These are phyloP conservation scores for Actinostola sp. DNA, from an alignment of 92 coral and sea anemone genomes.

Conservation along the genomic window DNA sequence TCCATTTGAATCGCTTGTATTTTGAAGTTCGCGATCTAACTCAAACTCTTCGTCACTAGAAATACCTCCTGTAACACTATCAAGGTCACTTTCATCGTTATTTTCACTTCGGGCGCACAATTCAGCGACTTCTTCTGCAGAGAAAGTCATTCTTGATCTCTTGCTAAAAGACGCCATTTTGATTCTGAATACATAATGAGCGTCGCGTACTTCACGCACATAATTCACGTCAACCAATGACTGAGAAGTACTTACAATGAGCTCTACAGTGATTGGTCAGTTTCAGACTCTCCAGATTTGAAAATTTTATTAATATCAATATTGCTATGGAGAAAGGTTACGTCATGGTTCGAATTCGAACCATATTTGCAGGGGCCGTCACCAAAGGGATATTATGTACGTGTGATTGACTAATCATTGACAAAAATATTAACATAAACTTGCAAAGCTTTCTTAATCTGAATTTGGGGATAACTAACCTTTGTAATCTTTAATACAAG, in stretches of 20 bases:
- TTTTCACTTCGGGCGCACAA: not conserved
- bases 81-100: constrained; percentile 31
- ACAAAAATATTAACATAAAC: no score
- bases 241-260: not conserved
- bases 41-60: constrained; percentile 32
- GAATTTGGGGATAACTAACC: no score
- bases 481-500: no score
- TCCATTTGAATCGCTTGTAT: not conserved
- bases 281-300: not conserved
- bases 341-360: not conserved
- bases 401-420: no score
- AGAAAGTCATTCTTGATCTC: not conserved
- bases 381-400: constrained; percentile 13
- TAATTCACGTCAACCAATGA: not conserved
- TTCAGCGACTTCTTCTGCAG: constrained; percentile 7
- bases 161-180: constrained; percentile 8
- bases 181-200: not conserved
- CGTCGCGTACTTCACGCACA: not conserved
- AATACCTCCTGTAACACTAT: constrained; percentile 30
- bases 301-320: not conserved
- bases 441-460: no score
- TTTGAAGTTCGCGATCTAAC: constrained; percentile 20
- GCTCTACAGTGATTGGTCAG: constrained; percentile 3
- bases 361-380: constrained; percentile 5
- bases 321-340: not conserved